Evolutionary conservation across 2,888 invertebrate species (phyloP).

Genomic region (Chirona hameri): DNA sequence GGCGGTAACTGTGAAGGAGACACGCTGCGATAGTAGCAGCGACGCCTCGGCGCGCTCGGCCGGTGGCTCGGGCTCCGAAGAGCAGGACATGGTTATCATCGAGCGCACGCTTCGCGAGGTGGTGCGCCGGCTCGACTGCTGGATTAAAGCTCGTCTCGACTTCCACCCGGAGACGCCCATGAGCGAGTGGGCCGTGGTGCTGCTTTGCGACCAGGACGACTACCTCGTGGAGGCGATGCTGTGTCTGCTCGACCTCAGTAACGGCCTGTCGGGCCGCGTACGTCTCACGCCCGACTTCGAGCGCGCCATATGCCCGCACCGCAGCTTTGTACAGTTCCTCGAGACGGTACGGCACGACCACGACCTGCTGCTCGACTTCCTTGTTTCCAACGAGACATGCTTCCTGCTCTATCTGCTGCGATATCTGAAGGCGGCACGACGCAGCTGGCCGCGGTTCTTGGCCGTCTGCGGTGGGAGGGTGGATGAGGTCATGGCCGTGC

Average conservation of each 20-base stretch:
- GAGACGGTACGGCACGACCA: slow-evolving; percentile 77
- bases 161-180: slow-evolving; percentile 84
- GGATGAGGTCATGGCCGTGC: slow-evolving; percentile 77
- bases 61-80: slow-evolving; percentile 62
- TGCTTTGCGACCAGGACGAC: slow-evolving; percentile 88
- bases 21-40: slow-evolving; percentile 69
- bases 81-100: slow-evolving; percentile 83
- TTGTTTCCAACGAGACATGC: slow-evolving; percentile 89
- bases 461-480: slow-evolving; percentile 65
- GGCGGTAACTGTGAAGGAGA: slow-evolving; percentile 84
- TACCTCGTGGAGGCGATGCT: slow-evolving; percentile 88
- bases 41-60: slow-evolving; percentile 58
- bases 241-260: slow-evolving; percentile 80
- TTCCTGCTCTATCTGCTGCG: slow-evolving; percentile 78
- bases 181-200: slow-evolving; percentile 79
- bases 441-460: slow-evolving; percentile 79
- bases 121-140: slow-evolving; percentile 68
- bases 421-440: slow-evolving; percentile 75
- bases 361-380: slow-evolving; percentile 73
- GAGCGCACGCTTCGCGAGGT: slow-evolving; percentile 78
- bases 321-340: slow-evolving; percentile 81
- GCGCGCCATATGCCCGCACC: slow-evolving; percentile 80
- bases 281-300: slow-evolving; percentile 13
- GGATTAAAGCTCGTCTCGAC: slow-evolving; percentile 73
- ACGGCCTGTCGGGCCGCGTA: slow-evolving; percentile 57